phyloP scores from a whole-genome alignment of 2,113 vertebrate genomes.

The Bos indicus region DNA sequence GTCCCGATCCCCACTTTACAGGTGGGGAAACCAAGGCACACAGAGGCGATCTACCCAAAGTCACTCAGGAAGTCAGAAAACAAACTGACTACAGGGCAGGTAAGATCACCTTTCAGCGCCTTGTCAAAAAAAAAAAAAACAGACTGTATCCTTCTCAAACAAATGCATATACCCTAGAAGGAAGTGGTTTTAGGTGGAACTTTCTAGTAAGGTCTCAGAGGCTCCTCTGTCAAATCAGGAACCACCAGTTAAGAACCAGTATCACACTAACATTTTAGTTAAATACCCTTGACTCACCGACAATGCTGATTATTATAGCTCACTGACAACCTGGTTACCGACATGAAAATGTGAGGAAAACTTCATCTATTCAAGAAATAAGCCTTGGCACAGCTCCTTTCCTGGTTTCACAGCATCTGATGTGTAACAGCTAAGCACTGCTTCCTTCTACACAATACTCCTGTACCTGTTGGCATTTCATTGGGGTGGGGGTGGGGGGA shows the following conservation, averaged over 20 bases:
- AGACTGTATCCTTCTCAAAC: background rate
- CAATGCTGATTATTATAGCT: constrained; percentile 34
- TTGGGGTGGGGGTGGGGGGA: accelerated
- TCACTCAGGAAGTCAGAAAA: constrained; percentile 21
- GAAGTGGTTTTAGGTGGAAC: background rate
- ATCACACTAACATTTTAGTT: constrained; percentile 43
- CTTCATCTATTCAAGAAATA: constrained; percentile 1
- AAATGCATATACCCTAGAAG: background rate
- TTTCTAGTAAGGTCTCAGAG: constrained; percentile 9
- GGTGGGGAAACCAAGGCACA: constrained; percentile 16
- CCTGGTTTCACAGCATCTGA: background rate
- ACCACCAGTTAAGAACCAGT: constrained; percentile 20
- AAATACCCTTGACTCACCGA: constrained; percentile 37
- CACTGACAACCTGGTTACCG: background rate
- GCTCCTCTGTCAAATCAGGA: constrained; percentile 5
- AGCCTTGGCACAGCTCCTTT: background rate
- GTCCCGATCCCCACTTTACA: background rate
- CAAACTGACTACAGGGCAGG: background rate
- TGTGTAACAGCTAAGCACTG: background rate
- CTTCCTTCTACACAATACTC: background rate
- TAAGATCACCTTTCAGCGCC: background rate
- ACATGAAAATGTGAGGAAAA: constrained; percentile 33
- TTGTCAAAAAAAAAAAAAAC: background rate
- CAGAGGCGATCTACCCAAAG: background rate
- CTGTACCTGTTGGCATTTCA: background rate